A percentile compares a stretch with the other conserved stretches of the same genome.
Conservation (phyloP, 23 tunicate species). For the Trididemnum nubilum region DNA sequence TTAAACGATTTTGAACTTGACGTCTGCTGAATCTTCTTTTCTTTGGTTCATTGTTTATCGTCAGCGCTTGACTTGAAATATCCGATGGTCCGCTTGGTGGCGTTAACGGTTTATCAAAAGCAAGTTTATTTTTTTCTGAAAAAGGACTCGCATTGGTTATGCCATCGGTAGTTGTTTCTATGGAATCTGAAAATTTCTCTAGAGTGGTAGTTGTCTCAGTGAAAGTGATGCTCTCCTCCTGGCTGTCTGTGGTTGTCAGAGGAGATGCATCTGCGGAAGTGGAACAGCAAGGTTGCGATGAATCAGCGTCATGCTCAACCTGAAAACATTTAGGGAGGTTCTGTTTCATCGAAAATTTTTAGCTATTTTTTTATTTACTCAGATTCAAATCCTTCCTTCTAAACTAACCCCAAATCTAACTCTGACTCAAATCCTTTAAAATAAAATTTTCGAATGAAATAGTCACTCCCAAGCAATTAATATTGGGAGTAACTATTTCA, state of each 20-base stretch:
- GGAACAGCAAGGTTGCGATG: neutral
- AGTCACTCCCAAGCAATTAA: too few relatives aligned
- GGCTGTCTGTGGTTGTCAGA: constrained; percentile 1
- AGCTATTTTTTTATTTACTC: too few relatives aligned
- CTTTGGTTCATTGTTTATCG: neutral
- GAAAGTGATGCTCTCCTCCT: neutral
- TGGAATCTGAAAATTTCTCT: constrained; percentile 4
- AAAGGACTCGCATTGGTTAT: neutral
- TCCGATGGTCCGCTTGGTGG: constrained; percentile 49
- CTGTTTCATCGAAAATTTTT: too few relatives aligned
- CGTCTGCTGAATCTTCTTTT: constrained; percentile 31
- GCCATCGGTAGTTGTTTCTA: neutral
- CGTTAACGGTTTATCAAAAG: neutral
- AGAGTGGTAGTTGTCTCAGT: neutral
- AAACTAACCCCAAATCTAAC: too few relatives aligned
- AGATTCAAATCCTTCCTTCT: too few relatives aligned
- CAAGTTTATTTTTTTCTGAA: neutral
- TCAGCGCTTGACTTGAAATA: constrained; percentile 5
- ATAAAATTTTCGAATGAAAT: too few relatives aligned
- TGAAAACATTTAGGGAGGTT: constrained; percentile 9
- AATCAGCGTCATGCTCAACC: neutral
- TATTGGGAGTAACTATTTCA: too few relatives aligned
- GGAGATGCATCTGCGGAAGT: neutral
- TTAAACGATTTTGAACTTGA: constrained; percentile 17
- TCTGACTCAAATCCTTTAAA: too few relatives aligned